Evolutionary conservation across 2,888 invertebrate genomes (phyloP).

Genomic region (Apodemia duryi): DNA sequence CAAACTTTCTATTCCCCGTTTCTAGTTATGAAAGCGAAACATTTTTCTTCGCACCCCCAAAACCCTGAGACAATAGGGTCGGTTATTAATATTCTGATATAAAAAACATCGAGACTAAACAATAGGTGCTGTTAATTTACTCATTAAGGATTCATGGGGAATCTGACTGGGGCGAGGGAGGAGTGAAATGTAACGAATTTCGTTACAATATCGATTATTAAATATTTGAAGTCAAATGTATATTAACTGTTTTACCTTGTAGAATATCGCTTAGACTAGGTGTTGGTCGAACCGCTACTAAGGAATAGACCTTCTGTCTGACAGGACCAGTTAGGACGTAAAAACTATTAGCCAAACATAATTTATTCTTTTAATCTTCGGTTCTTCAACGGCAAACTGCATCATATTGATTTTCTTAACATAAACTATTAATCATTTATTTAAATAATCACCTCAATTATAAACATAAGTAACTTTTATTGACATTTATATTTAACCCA

Average conservation of each 20-base stretch:
- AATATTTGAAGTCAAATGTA: slow-evolving; percentile 35
- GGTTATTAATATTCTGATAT: slow-evolving; percentile 74
- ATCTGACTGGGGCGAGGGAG: slow-evolving; percentile 36
- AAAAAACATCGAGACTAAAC: slow-evolving; percentile 69
- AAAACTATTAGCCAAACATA: no score
- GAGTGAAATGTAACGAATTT: slow-evolving; percentile 38
- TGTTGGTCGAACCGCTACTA: no score
- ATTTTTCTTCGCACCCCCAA: slow-evolving; percentile 47
- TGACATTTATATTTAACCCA: no score
- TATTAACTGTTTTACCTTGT: background rate
- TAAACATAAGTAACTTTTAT: no score
- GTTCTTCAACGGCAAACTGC: no score
- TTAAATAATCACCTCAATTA: no score
- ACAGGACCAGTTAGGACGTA: no score
- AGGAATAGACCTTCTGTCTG: no score
- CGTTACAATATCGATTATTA: slow-evolving; percentile 40
- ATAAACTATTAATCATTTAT: no score
- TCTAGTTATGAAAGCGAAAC: slow-evolving; percentile 41
- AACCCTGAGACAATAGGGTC: slow-evolving; percentile 61
- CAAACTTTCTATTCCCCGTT: slow-evolving; percentile 43
- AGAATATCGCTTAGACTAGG: no score
- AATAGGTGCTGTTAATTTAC: slow-evolving; percentile 78
- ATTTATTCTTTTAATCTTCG: no score
- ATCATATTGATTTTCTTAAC: no score
- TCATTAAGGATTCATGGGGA: slow-evolving; percentile 75